Percentiles rank a stretch among this genome's conserved stretches.
phyloP scores from a whole-genome alignment of 2,888 invertebrate species.

The Drosophila vallismaia region DNA sequence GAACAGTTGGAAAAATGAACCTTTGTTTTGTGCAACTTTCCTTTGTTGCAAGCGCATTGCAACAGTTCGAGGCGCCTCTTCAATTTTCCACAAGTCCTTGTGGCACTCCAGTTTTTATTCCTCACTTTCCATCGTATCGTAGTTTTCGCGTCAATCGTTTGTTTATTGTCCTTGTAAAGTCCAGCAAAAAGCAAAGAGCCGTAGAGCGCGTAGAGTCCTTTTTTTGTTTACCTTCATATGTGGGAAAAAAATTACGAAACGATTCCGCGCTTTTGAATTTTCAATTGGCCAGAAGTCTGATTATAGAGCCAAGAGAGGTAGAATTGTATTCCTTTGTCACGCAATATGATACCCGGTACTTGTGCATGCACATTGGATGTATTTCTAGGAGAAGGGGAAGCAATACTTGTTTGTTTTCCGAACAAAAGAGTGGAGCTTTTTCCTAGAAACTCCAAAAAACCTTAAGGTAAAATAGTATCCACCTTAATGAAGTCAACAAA shows the following conservation, averaged over 20 bases:
- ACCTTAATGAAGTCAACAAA: not conserved
- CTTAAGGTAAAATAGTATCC: too few species aligned
- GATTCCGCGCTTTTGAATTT: constrained; percentile 48
- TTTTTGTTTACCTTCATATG: not conserved
- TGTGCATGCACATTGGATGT: too few species aligned
- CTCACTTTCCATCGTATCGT: not conserved
- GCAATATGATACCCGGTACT: not conserved
- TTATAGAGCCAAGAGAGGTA: constrained; percentile 18
- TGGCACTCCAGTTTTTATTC: not conserved
- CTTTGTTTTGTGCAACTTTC: not conserved
- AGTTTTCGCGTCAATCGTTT: constrained; percentile 21
- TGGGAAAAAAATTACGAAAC: constrained; percentile 19
- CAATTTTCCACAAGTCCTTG: not conserved
- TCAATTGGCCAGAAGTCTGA: constrained; percentile 54
- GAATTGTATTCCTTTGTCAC: constrained; percentile 45
- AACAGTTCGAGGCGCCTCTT: constrained; percentile 4
- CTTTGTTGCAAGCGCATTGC: not conserved
- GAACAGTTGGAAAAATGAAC: not conserved
- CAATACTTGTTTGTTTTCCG: not conserved
- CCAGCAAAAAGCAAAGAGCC: constrained; percentile 5
- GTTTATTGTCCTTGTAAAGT: constrained; percentile 33
- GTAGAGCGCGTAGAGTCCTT: not conserved
- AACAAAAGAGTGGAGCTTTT: not conserved
- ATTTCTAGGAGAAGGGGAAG: too few species aligned
- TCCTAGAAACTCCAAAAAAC: too few species aligned